A percentile compares a stretch with the other conserved stretches of the same genome.
These are phyloP conservation scores for Ataeniobius toweri DNA, from an alignment of 2,797 vertebrate species.

Conservation along the genomic window DNA sequence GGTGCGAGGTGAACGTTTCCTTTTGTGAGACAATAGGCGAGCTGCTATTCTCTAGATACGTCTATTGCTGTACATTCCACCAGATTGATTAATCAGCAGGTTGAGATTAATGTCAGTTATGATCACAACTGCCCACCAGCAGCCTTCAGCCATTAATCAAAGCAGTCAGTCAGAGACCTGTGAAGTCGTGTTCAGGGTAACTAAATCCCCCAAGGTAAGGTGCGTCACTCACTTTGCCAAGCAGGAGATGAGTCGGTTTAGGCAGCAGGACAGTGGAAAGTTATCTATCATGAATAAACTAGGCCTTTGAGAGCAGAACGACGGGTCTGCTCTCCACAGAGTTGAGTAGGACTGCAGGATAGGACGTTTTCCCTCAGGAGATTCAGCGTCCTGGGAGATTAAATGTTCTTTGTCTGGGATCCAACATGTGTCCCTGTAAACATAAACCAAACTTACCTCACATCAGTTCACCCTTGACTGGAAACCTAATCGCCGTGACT, in stretches of 20 bases:
- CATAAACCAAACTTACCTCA: slow-evolving; percentile 78
- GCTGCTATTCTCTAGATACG: slow-evolving; percentile 16
- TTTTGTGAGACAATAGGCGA: slow-evolving; percentile 32
- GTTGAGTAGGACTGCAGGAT: slow-evolving; percentile 26
- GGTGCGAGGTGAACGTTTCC: slow-evolving; percentile 35
- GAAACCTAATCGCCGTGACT: slow-evolving; percentile 88
- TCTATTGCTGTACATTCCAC: slow-evolving; percentile 13
- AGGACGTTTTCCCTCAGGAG: slow-evolving; percentile 49
- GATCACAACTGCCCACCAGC: slow-evolving; percentile 51
- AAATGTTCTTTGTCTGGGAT: slow-evolving; percentile 82
- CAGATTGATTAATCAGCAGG: slow-evolving; percentile 33
- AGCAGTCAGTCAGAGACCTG: slow-evolving; percentile 74
- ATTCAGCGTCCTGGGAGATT: slow-evolving; percentile 82
- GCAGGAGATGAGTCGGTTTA: slow-evolving; percentile 55
- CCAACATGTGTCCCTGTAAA: slow-evolving; percentile 83
- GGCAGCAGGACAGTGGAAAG: slow-evolving; percentile 59
- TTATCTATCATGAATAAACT: slow-evolving; percentile 81
- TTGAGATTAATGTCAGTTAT: slow-evolving; percentile 60
- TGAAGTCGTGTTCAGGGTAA: slow-evolving; percentile 84
- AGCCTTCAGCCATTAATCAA: slow-evolving; percentile 90
- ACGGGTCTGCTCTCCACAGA: slow-evolving; percentile 30
- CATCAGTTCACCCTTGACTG: slow-evolving; percentile 81
- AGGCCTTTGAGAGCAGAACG: slow-evolving; percentile 67
- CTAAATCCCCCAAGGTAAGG: slow-evolving; percentile 78
- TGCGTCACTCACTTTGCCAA: slow-evolving; percentile 83